Base-by-base conservation (phyloP, 2,113 vertebrate genomes). In the Colinus virginianus region DNA sequence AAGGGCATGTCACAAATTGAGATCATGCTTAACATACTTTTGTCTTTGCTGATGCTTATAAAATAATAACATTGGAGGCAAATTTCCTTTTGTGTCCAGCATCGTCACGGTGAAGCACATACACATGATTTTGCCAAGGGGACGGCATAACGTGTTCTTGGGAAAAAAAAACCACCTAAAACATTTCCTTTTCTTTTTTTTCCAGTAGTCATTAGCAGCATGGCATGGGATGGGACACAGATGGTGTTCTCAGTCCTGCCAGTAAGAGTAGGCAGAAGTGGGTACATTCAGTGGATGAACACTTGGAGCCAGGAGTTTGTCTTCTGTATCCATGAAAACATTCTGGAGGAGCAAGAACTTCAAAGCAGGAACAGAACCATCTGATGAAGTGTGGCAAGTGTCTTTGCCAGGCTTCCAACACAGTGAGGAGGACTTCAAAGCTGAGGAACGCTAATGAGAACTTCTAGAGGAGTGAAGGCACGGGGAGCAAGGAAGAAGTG, bases 11-110 rank as follows among this genome's bases (percentile, higher is more conserved):
- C 84, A 94, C 87, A 85, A 89, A 83, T 79, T 61, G 86, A 85
- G 90, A 84, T 84, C 80, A 64, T 90, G 34, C 91, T 95, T 72
- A 91, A 88, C 0, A 3, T 75, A 43, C 70, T 90, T 83, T 94
- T 80, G 45, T 92, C 78, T 96, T 92, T 93, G 84, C 78, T 93
- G 84, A 90, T 93, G 88, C 69, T 80, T 88, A 78, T 72, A 82
- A 89, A 90, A 96, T 40, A 40, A 40, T 40, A 40, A 40, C 11
- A 40, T 40, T 40, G 40, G 40, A 40, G 40, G 40, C 40, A 40
- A 40, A 40, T 40, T 12, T 40, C 40, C 11, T 40, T 40, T 40
- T 40, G 17, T 84, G 56, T 13, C 18, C 17, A 38, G 14, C 28
- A 32, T 82, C 46, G 76, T 81, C 34, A 11, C 9, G 21, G 22